A percentile compares a stretch with the other conserved stretches of the same genome.
These are phyloP conservation scores for Actinostola sp. DNA, from an alignment of 92 coral and sea anemone species.

Conservation along the genomic window DNA sequence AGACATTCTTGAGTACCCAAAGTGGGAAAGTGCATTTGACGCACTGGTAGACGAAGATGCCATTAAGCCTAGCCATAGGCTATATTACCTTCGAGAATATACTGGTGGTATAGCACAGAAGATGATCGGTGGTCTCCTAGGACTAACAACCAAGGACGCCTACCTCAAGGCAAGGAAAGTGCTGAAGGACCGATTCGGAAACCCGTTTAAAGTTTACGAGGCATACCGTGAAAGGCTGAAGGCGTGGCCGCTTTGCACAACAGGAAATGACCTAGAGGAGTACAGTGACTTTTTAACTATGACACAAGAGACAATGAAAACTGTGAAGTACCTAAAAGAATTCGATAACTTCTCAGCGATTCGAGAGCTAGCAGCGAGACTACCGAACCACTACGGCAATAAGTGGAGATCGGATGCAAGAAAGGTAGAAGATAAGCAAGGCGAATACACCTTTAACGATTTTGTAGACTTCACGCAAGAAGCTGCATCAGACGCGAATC, in stretches of 20 bases:
- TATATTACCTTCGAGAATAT: constrained; percentile 62
- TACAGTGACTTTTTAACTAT: constrained; percentile 55
- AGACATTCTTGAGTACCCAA: constrained; percentile 32
- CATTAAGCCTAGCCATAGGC: constrained; percentile 46
- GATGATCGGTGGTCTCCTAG: constrained; percentile 42
- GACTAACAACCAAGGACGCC: constrained; percentile 63
- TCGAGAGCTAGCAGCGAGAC: constrained; percentile 13
- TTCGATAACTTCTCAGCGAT: neutral
- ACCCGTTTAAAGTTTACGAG: constrained; percentile 59
- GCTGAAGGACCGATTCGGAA: constrained; percentile 61
- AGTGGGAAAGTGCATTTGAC: constrained; percentile 46
- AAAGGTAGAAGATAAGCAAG: constrained; percentile 29
- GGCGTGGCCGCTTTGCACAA: constrained; percentile 53
- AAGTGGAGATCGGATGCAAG: constrained; percentile 29
- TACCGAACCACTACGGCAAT: constrained; percentile 10
- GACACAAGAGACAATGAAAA: constrained; percentile 9
- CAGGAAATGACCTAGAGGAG: constrained; percentile 43
- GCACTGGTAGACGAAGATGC: constrained; percentile 39
- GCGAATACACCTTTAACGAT: constrained; percentile 38
- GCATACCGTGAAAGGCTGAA: constrained; percentile 37
- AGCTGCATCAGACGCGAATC: constrained; percentile 25
- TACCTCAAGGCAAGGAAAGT: constrained; percentile 46
- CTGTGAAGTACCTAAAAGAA: neutral
- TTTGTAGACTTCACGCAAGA: constrained; percentile 20
- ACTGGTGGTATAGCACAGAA: constrained; percentile 24